Conservation (phyloP, 1,140 invertebrate genomes). For the Drosophila trapezifrons region DNA sequence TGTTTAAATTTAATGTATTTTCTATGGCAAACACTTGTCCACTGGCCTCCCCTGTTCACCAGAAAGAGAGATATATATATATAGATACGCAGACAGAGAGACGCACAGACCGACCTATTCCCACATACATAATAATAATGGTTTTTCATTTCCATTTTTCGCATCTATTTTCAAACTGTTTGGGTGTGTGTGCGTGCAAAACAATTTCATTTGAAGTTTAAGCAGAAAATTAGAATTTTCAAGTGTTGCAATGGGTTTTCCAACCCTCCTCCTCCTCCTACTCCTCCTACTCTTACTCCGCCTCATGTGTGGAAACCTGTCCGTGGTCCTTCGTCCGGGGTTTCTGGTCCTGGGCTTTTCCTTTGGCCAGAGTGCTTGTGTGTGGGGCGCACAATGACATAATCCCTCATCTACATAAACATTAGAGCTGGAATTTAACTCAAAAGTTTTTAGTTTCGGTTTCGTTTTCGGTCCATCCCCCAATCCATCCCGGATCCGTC, state of each 20-base stretch:
- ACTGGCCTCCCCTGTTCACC: conserved; percentile 19
- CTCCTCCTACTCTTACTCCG: background rate
- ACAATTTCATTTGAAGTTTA: conserved; percentile 80
- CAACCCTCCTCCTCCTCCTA: background rate
- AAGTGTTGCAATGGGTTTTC: conserved; percentile 75
- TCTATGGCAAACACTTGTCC: conserved; percentile 76
- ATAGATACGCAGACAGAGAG: background rate
- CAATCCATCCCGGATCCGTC: conserved; percentile 2
- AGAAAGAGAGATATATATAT: background rate
- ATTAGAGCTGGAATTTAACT: conserved; percentile 82
- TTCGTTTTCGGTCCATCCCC: conserved; percentile 75
- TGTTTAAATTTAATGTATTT: conserved; percentile 83
- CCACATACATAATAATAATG: conserved; percentile 66
- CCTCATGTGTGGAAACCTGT: conserved; percentile 26
- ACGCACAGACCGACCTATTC: conserved; percentile 21
- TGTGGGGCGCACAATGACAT: conserved; percentile 75
- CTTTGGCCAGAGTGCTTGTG: conserved; percentile 14
- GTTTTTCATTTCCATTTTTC: conserved; percentile 63
- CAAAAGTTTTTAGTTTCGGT: conserved; percentile 83
- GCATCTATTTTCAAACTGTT: conserved; percentile 55
- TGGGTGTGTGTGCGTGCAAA: conserved; percentile 56
- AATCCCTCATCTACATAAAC: conserved; percentile 83
- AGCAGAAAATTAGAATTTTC: conserved; percentile 81
- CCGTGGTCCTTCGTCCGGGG: conserved; percentile 24
- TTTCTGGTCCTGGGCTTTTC: conserved; percentile 42